Evolutionary conservation across 2,888 invertebrate genomes (phyloP), one percentile per base, ranked within the genome.

Genomic region (Blera fallax): DNA sequence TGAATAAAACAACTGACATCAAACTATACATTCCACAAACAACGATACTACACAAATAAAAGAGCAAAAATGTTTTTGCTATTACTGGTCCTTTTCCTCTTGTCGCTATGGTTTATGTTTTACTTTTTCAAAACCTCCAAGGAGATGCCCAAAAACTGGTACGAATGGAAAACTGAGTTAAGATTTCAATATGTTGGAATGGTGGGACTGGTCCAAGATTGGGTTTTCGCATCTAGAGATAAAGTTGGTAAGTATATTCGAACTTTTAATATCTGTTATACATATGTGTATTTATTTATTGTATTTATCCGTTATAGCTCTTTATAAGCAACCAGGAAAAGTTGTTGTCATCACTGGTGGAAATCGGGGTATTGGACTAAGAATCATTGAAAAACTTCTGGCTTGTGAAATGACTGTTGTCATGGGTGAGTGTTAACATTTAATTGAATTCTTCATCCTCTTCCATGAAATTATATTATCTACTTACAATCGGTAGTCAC

Each of bases 341-440:
- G 93, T 96, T 74, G 97, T 96, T 80, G 94, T 98, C 67, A 94
- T 98, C 82, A 98, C 98, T 8, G 98, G 98, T 54, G 98, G 97
- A 1, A 95, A 96, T 74, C 94, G 97, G 88, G 98, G 98, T 43
- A 97, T 98, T 88, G 98, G 97, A 8, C 92, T 94, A 21, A 95
- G 95, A 92, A 95, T 97, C 18, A 95, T 96, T 27, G 94, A 94
- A 90, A 95, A 95, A 92, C 93, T 97, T 67, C 92, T 97, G 62
- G 93, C 95, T 90, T 95, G 96, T 89, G 95, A 96, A 89, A 95
- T 96, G 94, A 94, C 94, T 88, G 96, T 97, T 56, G 92, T 96
- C 81, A 94, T 96, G 89, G 96, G 96, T 95, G 93, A 92, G 92
- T 91, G 2, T 21, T 50, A n/a, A 14, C 2, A 24, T 32, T 5